A percentile compares a stretch with the other conserved stretches of the same genome.
Conservation (phyloP, 2,888 invertebrate genomes). For the Calliphora vomitoria region DNA sequence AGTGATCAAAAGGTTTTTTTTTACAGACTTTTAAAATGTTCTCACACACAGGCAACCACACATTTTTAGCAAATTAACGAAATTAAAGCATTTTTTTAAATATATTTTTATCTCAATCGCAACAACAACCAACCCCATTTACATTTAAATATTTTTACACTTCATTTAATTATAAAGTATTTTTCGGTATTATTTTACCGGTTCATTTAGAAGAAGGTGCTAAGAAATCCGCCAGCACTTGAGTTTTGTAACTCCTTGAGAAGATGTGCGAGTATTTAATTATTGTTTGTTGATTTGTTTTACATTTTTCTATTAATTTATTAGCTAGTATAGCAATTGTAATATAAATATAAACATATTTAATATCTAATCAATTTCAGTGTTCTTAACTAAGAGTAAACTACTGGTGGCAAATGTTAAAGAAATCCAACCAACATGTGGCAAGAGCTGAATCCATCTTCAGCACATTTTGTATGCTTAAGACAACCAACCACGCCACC, state of each 20-base stretch:
- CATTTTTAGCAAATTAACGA: background rate
- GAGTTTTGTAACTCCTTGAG: background rate
- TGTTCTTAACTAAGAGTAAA: background rate
- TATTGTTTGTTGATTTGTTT: background rate
- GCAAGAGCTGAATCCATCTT: background rate
- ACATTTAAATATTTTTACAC: constrained; percentile 14
- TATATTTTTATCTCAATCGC: background rate
- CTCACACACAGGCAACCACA: background rate
- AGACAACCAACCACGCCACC: background rate
- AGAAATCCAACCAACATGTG: background rate
- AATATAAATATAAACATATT: background rate
- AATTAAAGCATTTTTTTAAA: background rate
- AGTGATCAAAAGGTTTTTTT: constrained; percentile 47
- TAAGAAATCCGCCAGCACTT: background rate
- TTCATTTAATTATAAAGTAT: too few species aligned
- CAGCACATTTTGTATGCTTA: background rate
- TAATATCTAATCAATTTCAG: background rate
- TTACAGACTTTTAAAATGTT: constrained; percentile 3
- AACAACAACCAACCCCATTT: background rate
- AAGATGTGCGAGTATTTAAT: background rate
- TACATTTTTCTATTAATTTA: too few species aligned
- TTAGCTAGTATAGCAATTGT: too few species aligned
- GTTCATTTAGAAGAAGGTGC: background rate
- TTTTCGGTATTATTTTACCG: constrained; percentile 4
- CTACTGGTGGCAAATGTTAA: background rate